Evolutionary conservation across 2,113 vertebrate genomes (phyloP), one percentile per base, ranked within the genome.

Genomic region (Arvicanthis niloticus): DNA sequence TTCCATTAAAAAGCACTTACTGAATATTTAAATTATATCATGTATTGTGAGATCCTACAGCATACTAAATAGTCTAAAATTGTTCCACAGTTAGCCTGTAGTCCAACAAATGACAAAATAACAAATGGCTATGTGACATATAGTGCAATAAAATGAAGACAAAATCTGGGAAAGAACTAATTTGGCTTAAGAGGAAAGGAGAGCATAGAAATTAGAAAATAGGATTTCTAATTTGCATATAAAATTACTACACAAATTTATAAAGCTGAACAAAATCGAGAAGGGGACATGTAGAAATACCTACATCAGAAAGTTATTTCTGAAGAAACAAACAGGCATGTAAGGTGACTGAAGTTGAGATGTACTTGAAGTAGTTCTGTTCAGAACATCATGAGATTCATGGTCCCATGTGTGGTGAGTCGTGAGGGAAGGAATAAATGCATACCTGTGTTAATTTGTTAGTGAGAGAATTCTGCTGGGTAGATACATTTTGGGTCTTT

Each of bases 221-320:
- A 91, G 29, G 37, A 48, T 85, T 87, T 78, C 37, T 88, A 78
- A 7, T 73, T 93, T 88, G 37, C 40, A 19, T 21, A 90, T 51
- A 86, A 95, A 4, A 2, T 80, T 88, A 31, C 8, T 58, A 15
- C 73, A 11, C 1, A 93, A 92, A 95, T 75, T 73, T 48, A 56
- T 26, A 76, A 85, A 65, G 0, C 2, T 60, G 29, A 91, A 13
- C 5, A 19, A 0, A 88, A 0, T 85, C 1, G 2, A 9, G 7
- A 22, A 73, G 16, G 1, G 5, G 0, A 4, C 56, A 45, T 89
- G 7, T 40, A 29, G 3, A 65, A 17, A 58, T 56, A 37, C 31
- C 13, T 68, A 37, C 67, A 37, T 12, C 62, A 4, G 10, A 24
- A 3, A 65, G 31, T 75, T 51, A 77, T 13, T 88, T 26, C 34